Base-by-base conservation (phyloP, 2,888 invertebrate species). In the Miltochrista miniata region DNA sequence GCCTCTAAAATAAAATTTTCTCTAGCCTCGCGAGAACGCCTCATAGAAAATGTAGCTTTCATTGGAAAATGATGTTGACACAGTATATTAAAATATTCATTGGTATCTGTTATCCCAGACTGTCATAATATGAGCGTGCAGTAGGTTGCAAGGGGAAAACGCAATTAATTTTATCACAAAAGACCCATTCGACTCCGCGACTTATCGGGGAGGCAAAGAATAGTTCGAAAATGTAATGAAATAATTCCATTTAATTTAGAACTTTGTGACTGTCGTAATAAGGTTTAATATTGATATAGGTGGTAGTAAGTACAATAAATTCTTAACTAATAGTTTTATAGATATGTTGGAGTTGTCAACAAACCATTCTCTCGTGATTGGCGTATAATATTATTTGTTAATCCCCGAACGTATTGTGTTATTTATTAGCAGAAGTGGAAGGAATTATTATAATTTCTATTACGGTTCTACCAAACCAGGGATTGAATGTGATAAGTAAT, bases 151-250 rank as follows among this genome's bases (percentile, higher is more conserved):
- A 68, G 85, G 85, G 82, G 77, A 80, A 72, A 86, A 83, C 83
- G 86, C 85, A 87, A 87, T 87, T 87, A 87, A 86, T 86, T 83
- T 84, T 76, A 81, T 81, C 84, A 87, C 84, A 87, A 88, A 82
- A 82, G 84, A 73, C 71, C 69, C 64, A 71, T 76, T 68, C 71
- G 68, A 61, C 64, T 68, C 58, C 60, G 58, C 64, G 61, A 62
- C 68, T 64, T 65, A 70, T 65, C 56, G 56, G 56, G 61, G 64
- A 56, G 56, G 47, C 56, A 56, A 56, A 70, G 69, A 74, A 76
- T 75, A 71, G 74, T 72, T 62, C 29, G 68, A 68, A 31, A 68
- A 71, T 59, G 51, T 60, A 52, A 67, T 65, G 63, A 67, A 67
- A 63, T 61, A 67, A 53, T 54, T 48, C 42, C 29, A 36, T 24